Conservation (phyloP, 1,140 invertebrate genomes). For the Bombus balteatus region DNA sequence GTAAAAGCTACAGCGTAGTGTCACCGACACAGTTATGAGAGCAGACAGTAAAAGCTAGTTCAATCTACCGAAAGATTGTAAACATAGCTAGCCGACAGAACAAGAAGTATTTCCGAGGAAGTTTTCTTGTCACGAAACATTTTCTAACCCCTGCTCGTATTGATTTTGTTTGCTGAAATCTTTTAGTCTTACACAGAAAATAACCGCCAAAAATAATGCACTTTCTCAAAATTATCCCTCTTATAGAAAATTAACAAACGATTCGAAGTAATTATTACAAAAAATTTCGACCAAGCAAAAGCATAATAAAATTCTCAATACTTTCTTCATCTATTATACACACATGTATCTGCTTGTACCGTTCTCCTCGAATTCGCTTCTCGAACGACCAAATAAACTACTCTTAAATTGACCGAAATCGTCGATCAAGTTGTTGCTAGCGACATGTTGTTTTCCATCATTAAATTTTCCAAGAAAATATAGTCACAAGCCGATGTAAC, state of each 20-base stretch:
- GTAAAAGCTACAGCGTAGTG: constrained; percentile 38
- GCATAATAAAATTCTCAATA: background rate
- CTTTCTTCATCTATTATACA: too few species aligned
- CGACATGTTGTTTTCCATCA: background rate
- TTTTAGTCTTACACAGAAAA: background rate
- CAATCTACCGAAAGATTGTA: constrained; percentile 36
- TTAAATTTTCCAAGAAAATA: background rate
- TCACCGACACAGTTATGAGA: constrained; percentile 38
- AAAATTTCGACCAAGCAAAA: background rate
- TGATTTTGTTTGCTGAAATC: background rate
- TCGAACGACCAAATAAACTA: background rate
- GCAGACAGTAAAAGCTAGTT: constrained; percentile 35
- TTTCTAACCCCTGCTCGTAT: background rate
- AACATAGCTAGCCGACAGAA: constrained; percentile 6
- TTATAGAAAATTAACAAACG: background rate
- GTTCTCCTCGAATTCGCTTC: too few species aligned
- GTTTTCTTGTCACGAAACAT: background rate
- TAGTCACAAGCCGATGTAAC: constrained; percentile 30
- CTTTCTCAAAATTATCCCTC: background rate
- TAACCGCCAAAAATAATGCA: background rate
- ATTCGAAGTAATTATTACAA: background rate
- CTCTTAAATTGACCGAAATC: background rate
- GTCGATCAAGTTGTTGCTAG: background rate
- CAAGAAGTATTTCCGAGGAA: background rate
- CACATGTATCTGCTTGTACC: too few species aligned